Conservation (phyloP, 2,888 invertebrate genomes). For the Oeneis ivallda region DNA sequence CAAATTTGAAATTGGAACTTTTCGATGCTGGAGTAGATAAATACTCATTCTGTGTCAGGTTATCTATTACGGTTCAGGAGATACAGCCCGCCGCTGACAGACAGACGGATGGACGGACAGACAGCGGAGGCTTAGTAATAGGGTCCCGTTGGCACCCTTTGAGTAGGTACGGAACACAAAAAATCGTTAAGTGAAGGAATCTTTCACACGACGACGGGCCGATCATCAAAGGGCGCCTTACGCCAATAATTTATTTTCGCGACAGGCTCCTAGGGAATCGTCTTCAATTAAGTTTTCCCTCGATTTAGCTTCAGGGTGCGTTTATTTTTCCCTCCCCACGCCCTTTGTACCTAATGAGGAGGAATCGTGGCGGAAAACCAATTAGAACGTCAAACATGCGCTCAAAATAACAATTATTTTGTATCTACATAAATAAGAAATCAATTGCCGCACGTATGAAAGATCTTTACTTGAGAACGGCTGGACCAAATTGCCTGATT, state of each 20-base stretch:
- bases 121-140: too few species aligned
- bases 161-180: background rate
- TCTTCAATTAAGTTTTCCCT: constrained; percentile 30
- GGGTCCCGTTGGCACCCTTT: too few species aligned
- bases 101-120: too few species aligned
- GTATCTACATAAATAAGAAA: background rate
- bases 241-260: constrained; percentile 24
- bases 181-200: background rate
- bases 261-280: constrained; percentile 17
- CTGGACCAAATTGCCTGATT: too few species aligned
- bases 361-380: constrained; percentile 27
- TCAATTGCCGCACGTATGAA: too few species aligned
- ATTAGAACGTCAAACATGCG: constrained; percentile 19
- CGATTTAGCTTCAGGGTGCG: constrained; percentile 21
- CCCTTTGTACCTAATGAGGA: constrained; percentile 17
- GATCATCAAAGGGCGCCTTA: constrained; percentile 16
- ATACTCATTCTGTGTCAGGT: too few species aligned
- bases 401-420: background rate
- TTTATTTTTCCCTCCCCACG: constrained; percentile 25
- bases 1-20: too few species aligned
- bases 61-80: too few species aligned
- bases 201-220: background rate
- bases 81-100: too few species aligned
- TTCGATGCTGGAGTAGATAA: too few species aligned
- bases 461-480: too few species aligned